A percentile compares a stretch with the other conserved stretches of the same genome.
Conservation (phyloP, 2,888 invertebrate genomes). For the Xestia rhomboidea region DNA sequence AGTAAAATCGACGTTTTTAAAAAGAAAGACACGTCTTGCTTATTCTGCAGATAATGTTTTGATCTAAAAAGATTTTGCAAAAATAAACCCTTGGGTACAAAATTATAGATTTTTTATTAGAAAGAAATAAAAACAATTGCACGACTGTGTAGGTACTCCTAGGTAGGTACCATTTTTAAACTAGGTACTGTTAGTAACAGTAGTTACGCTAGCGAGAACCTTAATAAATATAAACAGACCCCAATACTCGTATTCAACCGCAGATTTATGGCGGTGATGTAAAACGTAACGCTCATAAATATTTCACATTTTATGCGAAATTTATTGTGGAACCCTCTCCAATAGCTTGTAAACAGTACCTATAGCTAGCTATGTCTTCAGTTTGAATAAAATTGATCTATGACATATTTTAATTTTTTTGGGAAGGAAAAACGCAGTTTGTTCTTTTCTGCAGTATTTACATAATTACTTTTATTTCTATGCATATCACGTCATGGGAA, state of each 20-base stretch:
- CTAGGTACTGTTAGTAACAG: not conserved
- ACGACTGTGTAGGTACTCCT: not conserved
- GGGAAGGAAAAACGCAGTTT: not conserved
- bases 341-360: slow-evolving; percentile 34
- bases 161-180: not conserved
- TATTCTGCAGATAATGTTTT: not conserved
- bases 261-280: slow-evolving; percentile 69
- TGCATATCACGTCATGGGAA: not conserved
- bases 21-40: not conserved
- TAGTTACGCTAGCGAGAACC: not conserved
- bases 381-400: slow-evolving; percentile 24
- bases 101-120: too few relatives aligned
- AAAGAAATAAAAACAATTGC: not conserved
- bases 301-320: slow-evolving; percentile 68
- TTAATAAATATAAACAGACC: slow-evolving; percentile 23
- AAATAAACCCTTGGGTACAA: too few relatives aligned
- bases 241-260: slow-evolving; percentile 41
- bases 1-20: not conserved
- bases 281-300: slow-evolving; percentile 70
- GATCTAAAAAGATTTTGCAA: too few relatives aligned
- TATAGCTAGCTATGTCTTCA: not conserved
- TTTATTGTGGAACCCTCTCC: slow-evolving; percentile 63
- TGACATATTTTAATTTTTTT: not conserved
- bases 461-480: not conserved
- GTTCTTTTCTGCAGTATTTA: not conserved